Base-by-base conservation (phyloP, 2,113 vertebrate species). In the Tenrec ecaudatus region DNA sequence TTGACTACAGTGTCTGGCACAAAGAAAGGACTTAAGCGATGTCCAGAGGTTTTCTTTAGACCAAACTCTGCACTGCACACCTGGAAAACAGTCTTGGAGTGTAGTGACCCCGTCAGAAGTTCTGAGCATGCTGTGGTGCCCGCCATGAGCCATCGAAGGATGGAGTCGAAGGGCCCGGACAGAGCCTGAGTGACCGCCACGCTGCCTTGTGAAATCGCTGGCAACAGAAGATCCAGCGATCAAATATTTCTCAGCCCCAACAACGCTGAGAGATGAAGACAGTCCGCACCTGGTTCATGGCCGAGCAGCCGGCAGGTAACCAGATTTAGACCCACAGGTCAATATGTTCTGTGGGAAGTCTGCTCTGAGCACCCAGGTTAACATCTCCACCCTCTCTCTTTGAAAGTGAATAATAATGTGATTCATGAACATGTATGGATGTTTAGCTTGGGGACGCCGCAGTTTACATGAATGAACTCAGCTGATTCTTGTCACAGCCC, bases 181-280 rank as follows among this genome's bases (percentile, higher is more conserved):
- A 84, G 73, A 36, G 43, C 6, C 88, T 64, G 27, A 27, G 27
- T 43, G 88, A 36, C 47, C 64, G 66, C 25, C 33, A n/a, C 81
- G 36, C 20, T 69, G 91, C 78, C 82, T 78, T 58, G 25, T 89
- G 73, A 73, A 60, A 27, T 71, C 83, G 73, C 36, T 75, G 84
- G 60, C 40, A 66, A 11, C 31, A 22, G 66, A 40, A 38, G 81
- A 53, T 82, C 81, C 23, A 23, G 60, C 40, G 85, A 94, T 89
- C 77, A 87, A 62, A 89, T 89, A 95, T 95, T 92, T 53, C 85
- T 91, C 82, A 83, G 84, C 2, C n/a, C n/a, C 78, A 62, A 22
- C 77, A 8, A n/a, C 43, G 43, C 85, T 68, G 73, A 53, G 57
- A 88, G 91, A 83, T 76, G 33, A 86, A 83, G 82, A 86, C 0